These are phyloP conservation scores for Riptortus pedestris DNA, from an alignment of 1,140 invertebrate genomes.

Conservation along the genomic window DNA sequence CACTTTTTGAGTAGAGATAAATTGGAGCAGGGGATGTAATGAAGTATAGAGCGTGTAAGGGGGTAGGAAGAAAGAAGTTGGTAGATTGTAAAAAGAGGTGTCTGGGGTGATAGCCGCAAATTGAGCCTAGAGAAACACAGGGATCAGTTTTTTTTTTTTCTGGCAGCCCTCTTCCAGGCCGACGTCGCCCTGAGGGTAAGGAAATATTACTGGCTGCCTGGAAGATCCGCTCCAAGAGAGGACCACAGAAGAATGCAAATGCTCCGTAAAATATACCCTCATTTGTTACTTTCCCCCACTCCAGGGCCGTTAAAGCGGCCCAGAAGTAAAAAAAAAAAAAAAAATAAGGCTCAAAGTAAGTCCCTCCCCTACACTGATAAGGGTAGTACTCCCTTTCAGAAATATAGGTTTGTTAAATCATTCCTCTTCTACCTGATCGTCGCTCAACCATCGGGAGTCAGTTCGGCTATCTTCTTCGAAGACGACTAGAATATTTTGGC, in stretches of 20 bases:
- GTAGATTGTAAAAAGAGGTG: neutral
- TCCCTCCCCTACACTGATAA: slow-evolving; percentile 8
- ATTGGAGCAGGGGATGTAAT: too few species aligned
- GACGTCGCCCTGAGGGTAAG: slow-evolving; percentile 6
- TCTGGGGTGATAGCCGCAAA: slow-evolving; percentile 4
- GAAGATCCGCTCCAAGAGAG: neutral
- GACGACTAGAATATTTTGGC: too few species aligned
- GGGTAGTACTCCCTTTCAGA: neutral
- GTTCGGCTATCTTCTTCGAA: too few species aligned
- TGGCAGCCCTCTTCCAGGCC: neutral
- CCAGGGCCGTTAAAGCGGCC: slow-evolving; percentile 2
- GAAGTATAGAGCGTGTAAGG: too few species aligned
- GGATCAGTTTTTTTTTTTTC: neutral
- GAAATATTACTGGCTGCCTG: slow-evolving; percentile 5
- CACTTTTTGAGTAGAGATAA: too few species aligned
- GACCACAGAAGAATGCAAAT: slow-evolving; percentile 13
- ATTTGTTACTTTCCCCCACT: slow-evolving; percentile 14
- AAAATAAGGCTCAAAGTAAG: slow-evolving; percentile 9
- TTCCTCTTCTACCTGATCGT: neutral
- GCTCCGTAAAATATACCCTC: slow-evolving; percentile 17
- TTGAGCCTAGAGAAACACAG: slow-evolving; percentile 7
- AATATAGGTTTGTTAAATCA: slow-evolving; percentile 19
- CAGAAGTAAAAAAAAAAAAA: slow-evolving; percentile 16
- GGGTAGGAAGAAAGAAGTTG: too few species aligned
- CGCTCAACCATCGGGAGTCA: neutral